Evolutionary conservation across 1,140 invertebrate genomes (phyloP), one percentile per base, ranked within the genome.

Genomic region (Euura saliciscinereae): DNA sequence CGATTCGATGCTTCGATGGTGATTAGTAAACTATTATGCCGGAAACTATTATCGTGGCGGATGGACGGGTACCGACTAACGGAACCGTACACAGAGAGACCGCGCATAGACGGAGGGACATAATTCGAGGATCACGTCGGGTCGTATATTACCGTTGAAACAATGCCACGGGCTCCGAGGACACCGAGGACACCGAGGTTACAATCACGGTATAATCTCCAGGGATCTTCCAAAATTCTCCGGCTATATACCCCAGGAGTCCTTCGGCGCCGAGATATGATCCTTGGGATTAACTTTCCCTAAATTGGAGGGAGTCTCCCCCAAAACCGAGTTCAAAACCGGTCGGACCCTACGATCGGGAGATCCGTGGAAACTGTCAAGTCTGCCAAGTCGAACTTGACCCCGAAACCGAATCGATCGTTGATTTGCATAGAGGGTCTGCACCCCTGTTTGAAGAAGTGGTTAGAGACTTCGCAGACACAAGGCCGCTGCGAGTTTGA

Each of bases 191-290:
- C 78, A 75, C n/a, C n/a, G n/a, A n/a, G n/a, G n/a, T n/a, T 76
- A 82, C 79, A 82, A 81, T 82, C 79, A 79, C 76, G 74, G 74
- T 73, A 80, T 80, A 82, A 82, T 81, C 80, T 80, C 65, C 68
- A 59, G 75, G 79, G 80, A 81, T 81, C 80, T 80, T 78, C 70
- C 73, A 73, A 76, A 78, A 80, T 82, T 78, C 75, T 70, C 75
- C 42, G 45, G 51, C 46, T 28, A 28, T 43, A 42, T 73, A 59
- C 65, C 4, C 4, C 51, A 51, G 66, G 44, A 51, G 45, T 64
- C 68, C 46, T 8, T 67, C 65, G 43, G 7, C 73, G 74, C 69
- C 70, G 44, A 64, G 45, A 71, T 74, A 77, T 73, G 73, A 77
- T 79, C 70, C 74, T 45, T 44, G 44, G 71, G 74, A 78, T 78